A percentile compares a stretch with the other conserved stretches of the same genome.
Evolutionary conservation across 1,140 invertebrate genomes (phyloP).

Genomic region (Drosophila subpulchrella): DNA sequence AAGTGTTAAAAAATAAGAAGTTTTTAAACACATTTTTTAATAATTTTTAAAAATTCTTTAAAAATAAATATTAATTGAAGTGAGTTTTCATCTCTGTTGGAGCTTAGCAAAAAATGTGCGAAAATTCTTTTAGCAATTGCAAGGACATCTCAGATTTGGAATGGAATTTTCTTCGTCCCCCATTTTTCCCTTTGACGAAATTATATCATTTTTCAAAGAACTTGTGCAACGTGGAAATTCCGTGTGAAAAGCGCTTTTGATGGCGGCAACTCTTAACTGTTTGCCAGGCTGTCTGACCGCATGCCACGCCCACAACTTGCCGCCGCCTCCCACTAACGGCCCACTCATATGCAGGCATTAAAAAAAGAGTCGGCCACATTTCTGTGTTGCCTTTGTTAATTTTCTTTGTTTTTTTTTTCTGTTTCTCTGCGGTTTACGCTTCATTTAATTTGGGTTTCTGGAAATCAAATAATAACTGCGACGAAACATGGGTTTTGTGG

Average conservation of each 20-base stretch:
- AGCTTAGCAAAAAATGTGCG: background rate
- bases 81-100: background rate
- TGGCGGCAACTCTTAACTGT: conserved; percentile 19
- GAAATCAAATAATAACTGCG: conserved; percentile 24
- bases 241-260: conserved; percentile 41
- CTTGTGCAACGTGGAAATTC: conserved; percentile 31
- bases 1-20: background rate
- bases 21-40: background rate
- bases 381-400: conserved; percentile 9
- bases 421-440: conserved; percentile 23
- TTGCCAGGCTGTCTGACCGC: conserved; percentile 19
- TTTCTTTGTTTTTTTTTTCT: conserved; percentile 1
- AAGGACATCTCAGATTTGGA: conserved; percentile 12
- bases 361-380: conserved; percentile 11
- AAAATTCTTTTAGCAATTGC: conserved; percentile 6
- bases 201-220: conserved; percentile 28
- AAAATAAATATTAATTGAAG: background rate
- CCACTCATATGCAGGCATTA: conserved; percentile 28
- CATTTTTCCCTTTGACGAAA: conserved; percentile 26
- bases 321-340: background rate
- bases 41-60: background rate
- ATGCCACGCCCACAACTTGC: conserved; percentile 6
- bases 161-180: conserved; percentile 3
- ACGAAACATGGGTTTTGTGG: conserved; percentile 17
- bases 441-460: conserved; percentile 42